Percentiles rank a stretch among this genome's conserved stretches.
phyloP scores from a whole-genome alignment of 2,113 vertebrate genomes.

The Antechinus flavipes region DNA sequence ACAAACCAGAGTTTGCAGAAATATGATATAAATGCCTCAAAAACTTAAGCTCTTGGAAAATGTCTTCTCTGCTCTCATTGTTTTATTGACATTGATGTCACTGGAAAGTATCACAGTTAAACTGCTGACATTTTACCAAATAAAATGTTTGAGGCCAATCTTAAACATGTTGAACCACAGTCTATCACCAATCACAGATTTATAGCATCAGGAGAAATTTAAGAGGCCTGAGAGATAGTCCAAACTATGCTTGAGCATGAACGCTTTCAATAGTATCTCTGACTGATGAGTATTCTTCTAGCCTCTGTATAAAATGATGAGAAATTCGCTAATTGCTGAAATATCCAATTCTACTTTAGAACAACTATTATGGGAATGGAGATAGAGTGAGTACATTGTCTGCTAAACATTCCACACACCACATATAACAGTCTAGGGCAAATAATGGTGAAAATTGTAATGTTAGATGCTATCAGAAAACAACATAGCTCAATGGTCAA shows the following conservation, averaged over 20 bases:
- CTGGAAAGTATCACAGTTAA: conserved; percentile 12
- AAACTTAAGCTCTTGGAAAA: conserved; percentile 31
- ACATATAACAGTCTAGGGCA: neutral
- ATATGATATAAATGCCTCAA: conserved; percentile 22
- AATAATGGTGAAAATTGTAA: neutral
- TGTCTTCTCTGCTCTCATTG: conserved; percentile 6
- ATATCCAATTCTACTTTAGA: neutral
- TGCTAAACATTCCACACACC: neutral
- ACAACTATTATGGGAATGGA: neutral
- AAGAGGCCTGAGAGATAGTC: neutral
- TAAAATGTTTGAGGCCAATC: neutral
- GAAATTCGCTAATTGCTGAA: neutral
- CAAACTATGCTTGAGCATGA: neutral
- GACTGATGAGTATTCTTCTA: neutral
- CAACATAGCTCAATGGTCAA: neutral
- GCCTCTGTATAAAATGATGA: neutral
- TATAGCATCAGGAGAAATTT: neutral
- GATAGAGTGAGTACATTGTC: neutral
- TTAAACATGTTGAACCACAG: conserved; percentile 38
- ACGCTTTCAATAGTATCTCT: neutral
- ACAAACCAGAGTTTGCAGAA: conserved; percentile 5
- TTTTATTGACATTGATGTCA: conserved; percentile 44
- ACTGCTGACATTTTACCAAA: neutral
- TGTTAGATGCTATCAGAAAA: neutral
- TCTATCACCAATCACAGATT: neutral